A percentile compares a stretch with the other conserved stretches of the same genome.
Evolutionary conservation across 92 coral and sea anemone genomes (phyloP).

Genomic region (Parazoanthus atlanticus): DNA sequence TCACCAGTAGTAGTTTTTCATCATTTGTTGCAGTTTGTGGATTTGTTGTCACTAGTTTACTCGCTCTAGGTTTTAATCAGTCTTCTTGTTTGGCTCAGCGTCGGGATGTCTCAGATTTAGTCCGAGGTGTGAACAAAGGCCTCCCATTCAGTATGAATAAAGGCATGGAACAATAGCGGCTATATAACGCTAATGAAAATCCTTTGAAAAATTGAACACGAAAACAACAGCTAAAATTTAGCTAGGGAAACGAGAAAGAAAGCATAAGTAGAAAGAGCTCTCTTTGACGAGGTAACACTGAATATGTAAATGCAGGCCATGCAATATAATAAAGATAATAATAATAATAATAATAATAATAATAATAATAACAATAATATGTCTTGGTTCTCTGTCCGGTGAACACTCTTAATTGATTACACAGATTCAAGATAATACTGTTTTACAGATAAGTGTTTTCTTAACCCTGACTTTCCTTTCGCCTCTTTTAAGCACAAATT

Average conservation of each 20-base stretch:
- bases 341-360: neutral
- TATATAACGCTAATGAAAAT: slow-evolving; percentile 91
- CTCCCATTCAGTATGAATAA: slow-evolving; percentile 74
- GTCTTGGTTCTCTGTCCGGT: slow-evolving; percentile 10
- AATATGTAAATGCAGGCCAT: slow-evolving; percentile 39
- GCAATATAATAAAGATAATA: slow-evolving; percentile 7
- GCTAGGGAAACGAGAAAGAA: slow-evolving; percentile 46
- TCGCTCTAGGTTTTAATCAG: slow-evolving; percentile 65
- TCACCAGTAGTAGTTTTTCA: slow-evolving; percentile 5
- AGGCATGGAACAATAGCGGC: slow-evolving; percentile 76
- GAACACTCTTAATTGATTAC: slow-evolving; percentile 59
- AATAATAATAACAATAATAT: neutral
- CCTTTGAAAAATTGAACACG: slow-evolving; percentile 64
- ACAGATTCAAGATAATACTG: slow-evolving; percentile 49
- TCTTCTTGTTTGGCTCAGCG: slow-evolving; percentile 63
- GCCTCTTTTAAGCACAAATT: slow-evolving; percentile 4
- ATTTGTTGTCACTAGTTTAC: slow-evolving; percentile 27
- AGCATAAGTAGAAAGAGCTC: slow-evolving; percentile 33
- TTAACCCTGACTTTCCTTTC: slow-evolving; percentile 27
- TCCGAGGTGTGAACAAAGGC: slow-evolving; percentile 82
- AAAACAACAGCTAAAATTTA: slow-evolving; percentile 74
- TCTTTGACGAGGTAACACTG: slow-evolving; percentile 46
- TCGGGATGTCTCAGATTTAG: slow-evolving; percentile 64
- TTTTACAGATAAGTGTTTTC: slow-evolving; percentile 29
- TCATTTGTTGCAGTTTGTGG: slow-evolving; percentile 7